Percentiles rank a stretch among this genome's conserved stretches.
These are phyloP conservation scores for Halcyon leucocephala DNA, from an alignment of 2,797 vertebrate genomes.

Conservation along the genomic window DNA sequence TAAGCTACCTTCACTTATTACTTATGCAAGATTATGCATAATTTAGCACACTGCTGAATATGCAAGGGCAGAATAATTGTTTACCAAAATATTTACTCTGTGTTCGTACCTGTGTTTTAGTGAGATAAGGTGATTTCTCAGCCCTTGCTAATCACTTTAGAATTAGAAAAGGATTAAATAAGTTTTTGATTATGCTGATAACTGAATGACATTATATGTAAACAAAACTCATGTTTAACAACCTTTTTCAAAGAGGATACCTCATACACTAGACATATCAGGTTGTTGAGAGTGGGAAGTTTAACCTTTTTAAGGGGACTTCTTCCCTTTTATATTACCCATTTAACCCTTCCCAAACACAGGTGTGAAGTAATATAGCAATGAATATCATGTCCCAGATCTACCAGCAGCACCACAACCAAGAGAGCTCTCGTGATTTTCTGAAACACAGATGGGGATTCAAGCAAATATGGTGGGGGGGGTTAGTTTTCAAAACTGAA, in stretches of 20 bases:
- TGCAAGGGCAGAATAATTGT: constrained; percentile 88
- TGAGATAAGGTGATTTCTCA: constrained; percentile 85
- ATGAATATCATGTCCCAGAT: background rate
- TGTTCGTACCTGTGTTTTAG: constrained; percentile 84
- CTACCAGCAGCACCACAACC: background rate
- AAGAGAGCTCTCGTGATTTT: background rate
- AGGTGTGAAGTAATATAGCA: background rate
- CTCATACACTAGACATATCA: constrained; percentile 58
- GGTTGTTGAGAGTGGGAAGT: constrained; percentile 28
- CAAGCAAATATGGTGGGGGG: accelerated
- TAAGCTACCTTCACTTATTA: constrained; percentile 89
- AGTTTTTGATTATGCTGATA: constrained; percentile 88
- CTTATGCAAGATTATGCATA: constrained; percentile 91
- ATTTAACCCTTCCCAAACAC: background rate
- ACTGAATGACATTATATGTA: constrained; percentile 85
- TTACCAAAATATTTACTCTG: constrained; percentile 90
- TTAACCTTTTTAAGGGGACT: constrained; percentile 47
- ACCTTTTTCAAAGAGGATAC: constrained; percentile 76
- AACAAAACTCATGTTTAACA: constrained; percentile 89
- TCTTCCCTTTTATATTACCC: background rate
- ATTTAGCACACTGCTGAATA: constrained; percentile 89
- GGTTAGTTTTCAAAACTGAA: constrained; percentile 13
- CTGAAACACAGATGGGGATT: background rate
- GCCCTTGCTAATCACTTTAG: constrained; percentile 84
- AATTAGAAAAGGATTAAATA: constrained; percentile 83